Percentiles rank a stretch among this genome's conserved stretches.
These are phyloP conservation scores for Henricia sp. DNA, from an alignment of 53 echinoderm and acorn worm species.

Conservation along the genomic window DNA sequence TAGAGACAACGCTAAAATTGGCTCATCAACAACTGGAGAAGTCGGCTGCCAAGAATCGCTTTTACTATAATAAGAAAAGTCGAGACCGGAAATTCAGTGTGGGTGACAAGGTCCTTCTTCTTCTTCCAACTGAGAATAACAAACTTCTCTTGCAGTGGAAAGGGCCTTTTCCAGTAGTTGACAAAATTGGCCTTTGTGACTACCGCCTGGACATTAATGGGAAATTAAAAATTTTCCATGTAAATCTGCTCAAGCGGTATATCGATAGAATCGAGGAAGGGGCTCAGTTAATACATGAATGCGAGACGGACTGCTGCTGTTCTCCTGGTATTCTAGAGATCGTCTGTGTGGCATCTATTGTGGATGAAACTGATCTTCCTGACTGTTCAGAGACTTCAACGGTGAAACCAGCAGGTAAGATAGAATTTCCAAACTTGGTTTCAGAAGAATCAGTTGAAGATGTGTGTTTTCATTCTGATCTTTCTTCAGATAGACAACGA, in stretches of 20 bases:
- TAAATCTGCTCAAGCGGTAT: conserved; percentile 59
- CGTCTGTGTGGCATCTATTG: conserved; percentile 5
- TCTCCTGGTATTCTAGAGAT: neutral
- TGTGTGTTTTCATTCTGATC: neutral
- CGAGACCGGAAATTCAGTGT: conserved; percentile 28
- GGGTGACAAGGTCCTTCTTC: conserved; percentile 54
- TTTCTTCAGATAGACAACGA: neutral
- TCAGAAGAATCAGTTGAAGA: neutral
- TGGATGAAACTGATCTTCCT: neutral
- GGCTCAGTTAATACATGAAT: neutral
- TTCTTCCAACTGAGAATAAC: conserved; percentile 64
- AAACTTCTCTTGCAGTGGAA: conserved; percentile 68
- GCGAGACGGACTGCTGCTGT: neutral
- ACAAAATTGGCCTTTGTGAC: conserved; percentile 32
- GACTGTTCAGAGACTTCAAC: neutral
- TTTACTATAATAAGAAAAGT: conserved; percentile 58
- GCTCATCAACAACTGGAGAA: conserved; percentile 38
- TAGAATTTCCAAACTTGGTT: conserved; percentile 2
- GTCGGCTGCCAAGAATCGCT: neutral
- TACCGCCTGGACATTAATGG: conserved; percentile 56
- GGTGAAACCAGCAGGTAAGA: neutral
- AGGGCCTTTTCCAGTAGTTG: conserved; percentile 61
- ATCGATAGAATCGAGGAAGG: conserved; percentile 29
- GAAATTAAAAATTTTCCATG: conserved; percentile 52
- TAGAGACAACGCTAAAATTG: conserved; percentile 58